Evolutionary conservation across 2,113 vertebrate genomes (phyloP), one percentile per base, ranked within the genome.

Genomic region (Noctilio leporinus): DNA sequence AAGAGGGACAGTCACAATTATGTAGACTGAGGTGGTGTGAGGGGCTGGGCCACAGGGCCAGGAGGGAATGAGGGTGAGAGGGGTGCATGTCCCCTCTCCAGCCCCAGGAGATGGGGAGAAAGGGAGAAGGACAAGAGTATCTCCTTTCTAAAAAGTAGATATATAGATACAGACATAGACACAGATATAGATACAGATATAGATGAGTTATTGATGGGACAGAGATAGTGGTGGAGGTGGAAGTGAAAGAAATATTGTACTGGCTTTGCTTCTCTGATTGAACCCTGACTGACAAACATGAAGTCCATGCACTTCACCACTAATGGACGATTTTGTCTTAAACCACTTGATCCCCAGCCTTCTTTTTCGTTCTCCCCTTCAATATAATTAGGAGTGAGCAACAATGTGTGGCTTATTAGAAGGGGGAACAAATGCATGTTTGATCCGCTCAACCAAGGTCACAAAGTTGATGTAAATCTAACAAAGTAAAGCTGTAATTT

Each of bases 1-100:
- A 91, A 94, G 96, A 97, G 94, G 97, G 75, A 97, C 38, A 91
- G 95, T 97, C 96, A 91, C 87, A 97, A 97, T 72, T 57, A n/a
- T 12, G 51, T 90, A 49, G 69, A 93, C 87, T 70, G n/a, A 95
- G 86, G 92, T 94, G 89, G 62, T 88, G 78, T 77, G 88, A 84
- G 70, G 84, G 86, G 67, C 90, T 91, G 45, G 89, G 77, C 78
- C 62, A 35, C 4, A 51, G 80, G 89, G 97, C 95, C 72, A 89
- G 93, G 83, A 84, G 69, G 89, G 49, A 81, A 72, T 16, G 55
- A 86, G 28, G 45, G 65, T 45, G 17, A 40, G 57, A 20, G 62
- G 62, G 67, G 51, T 70, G 91, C 81, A 59, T 84, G 67, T 20
- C 72, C 90, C 93, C 73, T 77, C 87, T 65, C 65, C 90, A 62